Conservation (phyloP, 2,888 invertebrate genomes). For the Morpho achilles region DNA sequence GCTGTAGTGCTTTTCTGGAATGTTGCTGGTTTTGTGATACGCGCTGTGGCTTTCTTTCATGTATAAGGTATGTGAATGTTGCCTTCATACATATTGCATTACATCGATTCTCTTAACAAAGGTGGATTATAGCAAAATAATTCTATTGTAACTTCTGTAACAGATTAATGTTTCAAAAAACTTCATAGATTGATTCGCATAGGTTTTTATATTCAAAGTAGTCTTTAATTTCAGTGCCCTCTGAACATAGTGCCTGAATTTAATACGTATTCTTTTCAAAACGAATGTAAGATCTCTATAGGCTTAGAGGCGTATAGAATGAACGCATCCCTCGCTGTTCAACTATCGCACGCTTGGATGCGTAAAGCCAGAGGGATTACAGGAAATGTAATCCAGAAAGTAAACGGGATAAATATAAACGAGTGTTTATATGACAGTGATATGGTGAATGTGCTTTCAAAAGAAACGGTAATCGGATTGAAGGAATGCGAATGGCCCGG, state of each 20-base stretch:
- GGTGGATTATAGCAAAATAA: too few relatives aligned
- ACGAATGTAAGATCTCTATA: constrained; percentile 56
- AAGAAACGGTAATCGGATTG: constrained; percentile 80
- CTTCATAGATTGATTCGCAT: neutral
- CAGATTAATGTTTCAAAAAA: too few relatives aligned
- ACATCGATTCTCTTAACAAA: too few relatives aligned
- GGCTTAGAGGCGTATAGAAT: constrained; percentile 80
- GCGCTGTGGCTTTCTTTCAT: too few relatives aligned
- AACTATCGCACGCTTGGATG: constrained; percentile 89
- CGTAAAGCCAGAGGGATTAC: constrained; percentile 34
- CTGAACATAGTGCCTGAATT: constrained; percentile 81
- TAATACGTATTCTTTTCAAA: constrained; percentile 75
- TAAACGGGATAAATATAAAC: constrained; percentile 25
- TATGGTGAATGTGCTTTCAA: constrained; percentile 39
- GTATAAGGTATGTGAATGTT: too few relatives aligned
- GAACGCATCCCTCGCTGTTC: constrained; percentile 94
- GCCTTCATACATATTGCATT: too few relatives aligned
- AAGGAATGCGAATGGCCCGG: constrained; percentile 89
- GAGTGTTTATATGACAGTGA: constrained; percentile 9
- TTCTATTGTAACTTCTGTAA: too few relatives aligned
- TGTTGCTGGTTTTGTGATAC: too few relatives aligned
- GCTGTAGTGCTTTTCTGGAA: too few relatives aligned
- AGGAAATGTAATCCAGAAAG: constrained; percentile 13
- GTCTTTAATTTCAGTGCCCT: constrained; percentile 76
- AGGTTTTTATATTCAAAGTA: constrained; percentile 8